These are phyloP conservation scores for Cydia amplana DNA, from an alignment of 1,140 invertebrate species.

Conservation along the genomic window DNA sequence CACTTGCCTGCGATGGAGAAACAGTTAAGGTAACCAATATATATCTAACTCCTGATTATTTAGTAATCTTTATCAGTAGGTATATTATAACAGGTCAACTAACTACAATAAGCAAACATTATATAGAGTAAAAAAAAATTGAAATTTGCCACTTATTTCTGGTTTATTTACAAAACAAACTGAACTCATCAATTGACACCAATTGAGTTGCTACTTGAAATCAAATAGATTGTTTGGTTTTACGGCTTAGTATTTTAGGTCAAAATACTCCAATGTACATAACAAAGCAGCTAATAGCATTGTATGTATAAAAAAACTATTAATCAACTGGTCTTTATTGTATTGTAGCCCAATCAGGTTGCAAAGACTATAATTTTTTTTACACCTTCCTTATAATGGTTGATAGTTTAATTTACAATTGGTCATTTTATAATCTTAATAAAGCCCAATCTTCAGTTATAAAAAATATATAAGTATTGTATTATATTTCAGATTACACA, in stretches of 20 bases:
- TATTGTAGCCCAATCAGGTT: not conserved
- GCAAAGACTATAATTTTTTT: not conserved
- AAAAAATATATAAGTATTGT: not conserved
- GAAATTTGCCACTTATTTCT: conserved; percentile 2
- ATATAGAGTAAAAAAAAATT: not conserved
- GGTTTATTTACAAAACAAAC: conserved; percentile 10
- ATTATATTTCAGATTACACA: not conserved
- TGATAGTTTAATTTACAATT: not conserved
- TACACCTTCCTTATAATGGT: not conserved
- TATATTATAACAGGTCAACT: not conserved
- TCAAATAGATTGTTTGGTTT: conserved; percentile 16
- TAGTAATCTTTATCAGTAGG: not conserved
- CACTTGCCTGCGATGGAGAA: conserved; percentile 94
- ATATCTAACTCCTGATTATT: conserved; percentile 6
- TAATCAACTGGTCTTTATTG: not conserved
- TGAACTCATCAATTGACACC: conserved; percentile 8
- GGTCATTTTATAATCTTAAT: not conserved
- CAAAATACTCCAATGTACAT: not conserved
- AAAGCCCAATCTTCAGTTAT: not conserved
- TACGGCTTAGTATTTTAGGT: not conserved
- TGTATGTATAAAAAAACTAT: not conserved
- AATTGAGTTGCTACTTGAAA: conserved; percentile 7
- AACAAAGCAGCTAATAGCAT: not conserved
- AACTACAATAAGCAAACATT: not conserved
- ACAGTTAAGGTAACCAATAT: conserved; percentile 86